Evolutionary conservation across 2,888 invertebrate genomes (phyloP).

Genomic region (Odontocerum albicorne): DNA sequence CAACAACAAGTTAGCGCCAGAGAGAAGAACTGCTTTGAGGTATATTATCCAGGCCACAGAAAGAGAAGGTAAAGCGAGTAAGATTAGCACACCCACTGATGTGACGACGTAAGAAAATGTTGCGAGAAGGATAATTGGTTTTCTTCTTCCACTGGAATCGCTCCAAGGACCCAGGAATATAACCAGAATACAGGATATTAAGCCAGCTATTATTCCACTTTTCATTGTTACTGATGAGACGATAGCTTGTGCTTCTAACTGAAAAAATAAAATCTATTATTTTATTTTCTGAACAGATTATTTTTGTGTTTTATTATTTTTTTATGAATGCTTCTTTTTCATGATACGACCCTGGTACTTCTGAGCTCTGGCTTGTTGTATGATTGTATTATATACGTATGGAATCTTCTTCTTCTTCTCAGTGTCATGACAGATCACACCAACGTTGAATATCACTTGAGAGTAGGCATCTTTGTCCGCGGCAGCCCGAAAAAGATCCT

Average conservation of each 20-base stretch:
- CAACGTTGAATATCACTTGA: too few relatives aligned
- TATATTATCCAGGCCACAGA: slow-evolving; percentile 51
- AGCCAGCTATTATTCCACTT: slow-evolving; percentile 7
- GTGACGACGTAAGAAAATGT: slow-evolving; percentile 57
- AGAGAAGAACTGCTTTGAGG: slow-evolving; percentile 63
- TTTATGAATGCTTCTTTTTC: too few relatives aligned
- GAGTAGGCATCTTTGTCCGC: too few relatives aligned
- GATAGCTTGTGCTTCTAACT: slow-evolving; percentile 22
- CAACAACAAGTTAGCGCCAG: slow-evolving; percentile 70
- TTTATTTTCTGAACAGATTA: too few relatives aligned
- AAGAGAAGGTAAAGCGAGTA: slow-evolving; percentile 51
- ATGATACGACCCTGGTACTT: too few relatives aligned
- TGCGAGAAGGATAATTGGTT: slow-evolving; percentile 59
- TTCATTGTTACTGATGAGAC: slow-evolving; percentile 19
- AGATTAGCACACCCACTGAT: slow-evolving; percentile 50
- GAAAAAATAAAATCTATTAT: too few relatives aligned
- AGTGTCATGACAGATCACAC: too few relatives aligned
- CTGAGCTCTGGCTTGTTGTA: too few relatives aligned
- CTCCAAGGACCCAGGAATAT: slow-evolving; percentile 65
- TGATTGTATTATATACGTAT: too few relatives aligned
- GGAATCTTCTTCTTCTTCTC: too few relatives aligned
- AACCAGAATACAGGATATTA: slow-evolving; percentile 63
- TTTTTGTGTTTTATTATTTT: too few relatives aligned
- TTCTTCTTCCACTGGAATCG: slow-evolving; percentile 60
- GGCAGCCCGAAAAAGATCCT: too few relatives aligned